Conservation (phyloP, 1,140 invertebrate species). For the Manduca sexta region DNA sequence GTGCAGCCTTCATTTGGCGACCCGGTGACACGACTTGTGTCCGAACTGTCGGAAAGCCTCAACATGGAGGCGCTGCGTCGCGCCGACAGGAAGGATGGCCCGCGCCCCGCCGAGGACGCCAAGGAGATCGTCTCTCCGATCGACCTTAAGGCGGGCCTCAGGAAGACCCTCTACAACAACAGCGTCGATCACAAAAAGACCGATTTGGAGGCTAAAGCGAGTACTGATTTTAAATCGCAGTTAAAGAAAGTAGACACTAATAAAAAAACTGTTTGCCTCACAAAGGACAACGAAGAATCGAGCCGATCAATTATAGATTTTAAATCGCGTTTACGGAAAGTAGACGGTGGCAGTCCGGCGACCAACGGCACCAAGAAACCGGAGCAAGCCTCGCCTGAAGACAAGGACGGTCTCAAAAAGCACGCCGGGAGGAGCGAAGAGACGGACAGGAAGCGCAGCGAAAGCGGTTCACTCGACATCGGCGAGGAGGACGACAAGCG, state of each 20-base stretch:
- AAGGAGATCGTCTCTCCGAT: conserved; percentile 61
- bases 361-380: conserved; percentile 62
- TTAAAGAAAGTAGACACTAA: conserved; percentile 80
- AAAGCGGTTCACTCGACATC: conserved; percentile 73
- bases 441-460: conserved; percentile 67
- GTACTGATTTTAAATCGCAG: conserved; percentile 74
- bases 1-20: conserved; percentile 70
- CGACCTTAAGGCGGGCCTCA: conserved; percentile 72
- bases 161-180: conserved; percentile 58
- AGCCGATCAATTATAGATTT: conserved; percentile 85
- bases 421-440: conserved; percentile 47
- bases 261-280: conserved; percentile 58
- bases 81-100: conserved; percentile 32
- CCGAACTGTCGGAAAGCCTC: conserved; percentile 79
- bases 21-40: conserved; percentile 85
- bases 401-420: conserved; percentile 37
- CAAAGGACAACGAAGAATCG: conserved; percentile 72
- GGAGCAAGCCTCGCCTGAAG: conserved; percentile 64
- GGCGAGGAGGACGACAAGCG: conserved; percentile 88
- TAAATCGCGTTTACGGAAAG: conserved; percentile 88
- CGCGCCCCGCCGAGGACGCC: conserved; percentile 25
- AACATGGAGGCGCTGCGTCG: conserved; percentile 69
- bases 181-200: conserved; percentile 34
- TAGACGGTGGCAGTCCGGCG: conserved; percentile 73
- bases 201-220: conserved; percentile 48